Evolutionary conservation across 2,888 invertebrate genomes (phyloP), one percentile per base, ranked within the genome.

Genomic region (Acleris laterana): DNA sequence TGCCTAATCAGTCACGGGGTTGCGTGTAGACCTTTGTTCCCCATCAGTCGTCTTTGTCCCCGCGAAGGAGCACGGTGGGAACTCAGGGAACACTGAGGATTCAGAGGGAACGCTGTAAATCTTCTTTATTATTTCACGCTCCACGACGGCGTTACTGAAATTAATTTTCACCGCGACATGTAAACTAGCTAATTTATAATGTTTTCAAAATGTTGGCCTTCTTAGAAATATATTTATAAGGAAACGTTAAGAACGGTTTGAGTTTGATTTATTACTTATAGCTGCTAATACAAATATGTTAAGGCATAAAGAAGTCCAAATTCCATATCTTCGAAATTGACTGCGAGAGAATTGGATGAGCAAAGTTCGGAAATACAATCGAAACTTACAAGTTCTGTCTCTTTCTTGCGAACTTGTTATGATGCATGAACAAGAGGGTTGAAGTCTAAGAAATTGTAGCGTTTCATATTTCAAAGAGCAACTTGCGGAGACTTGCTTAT

Each of bases 121-220:
- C 65, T 50, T 32, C 32, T 55, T 61, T 60, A 55, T 62, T 62
- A 64, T 64, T 64, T 65, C 49, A 50, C 55, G 60, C 65, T 42
- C 22, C 49, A 20, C 50, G 56, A 28, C 22, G 20, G n/a, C 25
- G n/a, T 52, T 20, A 42, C 49, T 38, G 50, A 59, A 64, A 59
- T 56, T 42, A 57, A 64, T 28, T 42, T 42, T 28, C 44, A 20
- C n/a, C 4, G 9, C 25, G 28, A 32, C 28, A 56, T 60, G 58
- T 20, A 53, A 48, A 48, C 52, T 42, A 49, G 44, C 55, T 55
- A 28, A 19, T 63, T 38, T 38, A 38, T 38, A 4, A 38, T 38
- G 38, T 38, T 13, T 38, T 38, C 4, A 38, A 38, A 38, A 13
- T 11, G 13, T 0, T 13, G 11, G 13, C 4, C 38, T 38, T 4